Evolutionary conservation across 2,797 vertebrate species (phyloP), one percentile per base, ranked within the genome.

Genomic region (Onychomys leucogaster): DNA sequence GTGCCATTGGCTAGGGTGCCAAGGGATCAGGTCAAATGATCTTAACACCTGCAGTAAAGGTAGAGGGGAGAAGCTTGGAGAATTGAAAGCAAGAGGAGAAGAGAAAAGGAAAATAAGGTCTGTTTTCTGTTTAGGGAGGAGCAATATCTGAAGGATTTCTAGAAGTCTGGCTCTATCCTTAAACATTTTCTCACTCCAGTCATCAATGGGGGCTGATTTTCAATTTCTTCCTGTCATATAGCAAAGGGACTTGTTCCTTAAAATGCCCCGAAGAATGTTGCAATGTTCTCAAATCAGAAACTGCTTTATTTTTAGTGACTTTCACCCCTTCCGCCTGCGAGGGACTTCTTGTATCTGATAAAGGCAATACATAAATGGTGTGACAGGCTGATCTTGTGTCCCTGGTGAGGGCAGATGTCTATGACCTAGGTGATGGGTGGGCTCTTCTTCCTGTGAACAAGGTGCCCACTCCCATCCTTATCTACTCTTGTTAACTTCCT

Each of bases 281-380:
- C 91, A 41, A 41, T 85, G 77, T 0, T 0, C 71, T 94, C 81
- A 95, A 41, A 94, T 90, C 73, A 94, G 95, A 97, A 96, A 96
- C 93, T 77, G 41, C 43, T 93, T 91, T 93, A 97, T 95, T 96
- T 97, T 97, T 96, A 93, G 97, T 96, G 80, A 97, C 96, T 97
- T 98, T 98, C 96, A 96, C 95, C 94, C 90, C 89, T 97, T 97
- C 97, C 81, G 97, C 76, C 87, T 94, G 34, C 14, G 49, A 95
- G 16, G 57, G 84, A 90, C 89, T 97, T 94, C 94, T 96, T 55
- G 17, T 88, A 85, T 75, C 77, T 88, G 84, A 94, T 17, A 69
- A 63, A 96, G 89, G 75, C 59, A 27, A 43, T 37, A 0, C 25
- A 43, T 10, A 73, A 90, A 32, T 41, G 2, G 5, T 61, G 9